Evolutionary conservation across 2,113 vertebrate genomes (phyloP).

Genomic region (Daubentonia madagascariensis): DNA sequence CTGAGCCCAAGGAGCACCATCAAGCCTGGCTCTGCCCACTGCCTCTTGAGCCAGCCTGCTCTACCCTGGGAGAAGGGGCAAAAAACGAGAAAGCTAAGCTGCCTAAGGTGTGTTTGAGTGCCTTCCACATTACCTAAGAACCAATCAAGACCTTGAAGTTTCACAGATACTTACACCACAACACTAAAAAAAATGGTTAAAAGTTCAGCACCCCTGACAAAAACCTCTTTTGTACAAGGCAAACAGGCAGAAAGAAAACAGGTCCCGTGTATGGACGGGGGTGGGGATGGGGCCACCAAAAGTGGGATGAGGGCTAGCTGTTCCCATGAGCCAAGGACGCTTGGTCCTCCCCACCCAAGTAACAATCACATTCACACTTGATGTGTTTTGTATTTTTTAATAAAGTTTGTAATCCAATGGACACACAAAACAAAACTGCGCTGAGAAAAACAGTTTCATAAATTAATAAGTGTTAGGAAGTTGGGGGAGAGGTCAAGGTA

Average conservation of each 20-base stretch:
- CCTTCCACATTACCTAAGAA: constrained; percentile 84
- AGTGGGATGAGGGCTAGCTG: background rate
- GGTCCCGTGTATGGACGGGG: background rate
- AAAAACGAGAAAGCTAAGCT: background rate
- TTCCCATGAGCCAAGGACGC: constrained; percentile 43
- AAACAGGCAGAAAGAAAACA: constrained; percentile 71
- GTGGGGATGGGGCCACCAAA: no score
- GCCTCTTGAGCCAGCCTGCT: background rate
- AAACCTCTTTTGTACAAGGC: constrained; percentile 79
- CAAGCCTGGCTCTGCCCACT: background rate
- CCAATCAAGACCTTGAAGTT: constrained; percentile 69
- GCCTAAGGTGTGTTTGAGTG: constrained; percentile 58
- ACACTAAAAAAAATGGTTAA: constrained; percentile 77
- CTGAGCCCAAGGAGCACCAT: background rate
- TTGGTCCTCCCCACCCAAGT: background rate
- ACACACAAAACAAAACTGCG: constrained; percentile 90
- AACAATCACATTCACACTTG: constrained; percentile 65
- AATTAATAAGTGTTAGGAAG: constrained; percentile 88
- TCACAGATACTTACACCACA: constrained; percentile 76
- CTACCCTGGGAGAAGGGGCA: background rate
- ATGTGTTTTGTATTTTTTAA: constrained; percentile 89
- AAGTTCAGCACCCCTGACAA: constrained; percentile 65
- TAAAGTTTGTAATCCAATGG: constrained; percentile 91
- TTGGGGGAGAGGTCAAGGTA: constrained; percentile 53
- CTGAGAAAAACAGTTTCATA: constrained; percentile 87